Base-by-base conservation (phyloP, 1,140 invertebrate genomes). In the Drosophila sproati region DNA sequence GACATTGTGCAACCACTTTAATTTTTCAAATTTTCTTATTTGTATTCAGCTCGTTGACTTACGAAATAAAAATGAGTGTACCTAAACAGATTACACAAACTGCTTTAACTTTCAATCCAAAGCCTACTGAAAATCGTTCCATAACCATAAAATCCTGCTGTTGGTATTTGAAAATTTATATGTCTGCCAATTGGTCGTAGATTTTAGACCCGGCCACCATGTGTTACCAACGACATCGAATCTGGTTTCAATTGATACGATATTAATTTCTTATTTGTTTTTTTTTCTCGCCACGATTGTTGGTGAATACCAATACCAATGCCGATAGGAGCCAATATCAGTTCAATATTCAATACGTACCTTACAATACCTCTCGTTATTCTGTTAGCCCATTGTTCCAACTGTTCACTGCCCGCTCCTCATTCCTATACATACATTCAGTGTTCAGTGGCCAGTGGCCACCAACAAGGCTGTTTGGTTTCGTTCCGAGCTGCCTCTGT, bases 201-300 rank as follows among this genome's bases (percentile, higher is more conserved):
- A 56, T 48, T 69, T 69, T 20, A 28, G 12, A 61, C 5, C 37
- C 54, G 56, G 70, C 68, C 69, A 88, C 85, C 85, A 88, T 88
- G 85, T 88, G 85, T 89, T 88, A 88, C 85, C 85, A 88, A 78
- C 85, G 77, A 88, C 85, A 78, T 71, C 78, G 68, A 81, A 88
- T 85, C 83, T 64, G 85, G 83, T 89, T 88, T 89, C 73, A 88
- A 89, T 88, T 88, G 80, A 89, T 80, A 66, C 64, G 67, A 73
- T 89, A 82, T 77, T 76, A 60, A 79, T 63, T 77, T 68, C 20
- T 20, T 20, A 20, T 20, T 20, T 20, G 0, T 54, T 62, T 64
- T 62, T 64, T 61, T 55, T 57, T 37, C 10, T 48, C 41, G 48
- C 61, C 52, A 34, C 61, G 8, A 20, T 59, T 50, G 47, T 56